phyloP scores from a whole-genome alignment of 1,140 invertebrate genomes.

The Rhopalosiphum padi region DNA sequence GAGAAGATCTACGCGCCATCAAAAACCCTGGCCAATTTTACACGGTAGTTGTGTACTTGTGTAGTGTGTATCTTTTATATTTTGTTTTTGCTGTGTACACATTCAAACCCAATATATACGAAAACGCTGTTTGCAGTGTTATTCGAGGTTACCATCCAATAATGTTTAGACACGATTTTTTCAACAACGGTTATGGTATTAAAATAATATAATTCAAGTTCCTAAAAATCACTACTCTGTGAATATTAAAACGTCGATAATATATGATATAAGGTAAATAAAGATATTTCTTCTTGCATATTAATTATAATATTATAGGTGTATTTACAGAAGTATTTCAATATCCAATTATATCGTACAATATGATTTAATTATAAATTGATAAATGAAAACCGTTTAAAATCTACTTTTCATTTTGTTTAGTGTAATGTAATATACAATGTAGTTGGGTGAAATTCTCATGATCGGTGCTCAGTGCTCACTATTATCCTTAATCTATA shows the following conservation, averaged over 20 bases:
- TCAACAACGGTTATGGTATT: background rate
- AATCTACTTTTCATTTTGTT: no score
- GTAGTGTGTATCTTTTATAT: background rate
- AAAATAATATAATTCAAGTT: background rate
- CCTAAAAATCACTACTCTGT: no score
- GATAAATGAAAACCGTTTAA: no score
- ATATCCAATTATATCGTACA: no score
- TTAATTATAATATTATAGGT: background rate
- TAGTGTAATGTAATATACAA: no score
- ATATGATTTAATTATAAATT: no score
- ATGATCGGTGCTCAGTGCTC: no score
- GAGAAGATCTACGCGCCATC: conserved; percentile 7
- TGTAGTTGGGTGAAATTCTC: no score
- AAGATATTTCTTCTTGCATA: background rate
- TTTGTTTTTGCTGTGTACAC: background rate
- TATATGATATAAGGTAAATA: no score
- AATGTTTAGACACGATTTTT: background rate
- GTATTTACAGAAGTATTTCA: no score
- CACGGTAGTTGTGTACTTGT: background rate
- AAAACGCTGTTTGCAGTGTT: background rate
- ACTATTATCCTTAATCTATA: no score
- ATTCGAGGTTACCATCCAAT: background rate
- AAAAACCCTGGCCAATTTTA: conserved; percentile 24
- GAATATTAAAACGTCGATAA: no score
- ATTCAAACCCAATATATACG: background rate